Percentiles rank a stretch among this genome's conserved stretches.
These are phyloP conservation scores for Paralichthys olivaceus DNA, from an alignment of 2,113 vertebrate species.

Conservation along the genomic window DNA sequence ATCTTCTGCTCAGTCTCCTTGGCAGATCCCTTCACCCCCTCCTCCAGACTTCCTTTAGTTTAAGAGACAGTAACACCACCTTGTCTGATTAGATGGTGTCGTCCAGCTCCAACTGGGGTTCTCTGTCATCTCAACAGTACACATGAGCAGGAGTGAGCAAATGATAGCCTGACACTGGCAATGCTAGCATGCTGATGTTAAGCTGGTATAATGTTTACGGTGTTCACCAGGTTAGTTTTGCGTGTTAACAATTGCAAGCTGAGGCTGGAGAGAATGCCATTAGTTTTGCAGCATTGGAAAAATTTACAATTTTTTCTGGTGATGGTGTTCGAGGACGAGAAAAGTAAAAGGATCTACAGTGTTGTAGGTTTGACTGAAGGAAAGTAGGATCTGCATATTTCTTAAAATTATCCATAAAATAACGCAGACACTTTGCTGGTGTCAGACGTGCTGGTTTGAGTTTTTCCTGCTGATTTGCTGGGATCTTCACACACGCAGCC, in stretches of 20 bases:
- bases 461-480: not conserved
- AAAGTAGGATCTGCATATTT: not conserved
- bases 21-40: not conserved
- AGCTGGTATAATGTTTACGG: not conserved
- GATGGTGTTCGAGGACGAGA: not conserved
- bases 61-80: not conserved
- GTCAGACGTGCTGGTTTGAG: too few species aligned
- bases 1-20: constrained; percentile 12
- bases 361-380: not conserved
- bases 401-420: not conserved
- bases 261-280: not conserved
- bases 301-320: not conserved
- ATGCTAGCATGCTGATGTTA: not conserved
- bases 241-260: not conserved
- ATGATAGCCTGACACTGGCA: not conserved
- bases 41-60: constrained; percentile 17
- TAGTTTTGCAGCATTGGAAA: not conserved
- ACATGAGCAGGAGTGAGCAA: not conserved
- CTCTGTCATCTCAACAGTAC: not conserved
- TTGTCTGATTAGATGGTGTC: not conserved
- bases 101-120: not conserved
- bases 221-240: not conserved
- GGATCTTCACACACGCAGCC: not conserved
- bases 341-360: not conserved
- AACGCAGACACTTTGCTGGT: too few species aligned